Evolutionary conservation across 2,888 invertebrate genomes (phyloP), one percentile per base, ranked within the genome.

Genomic region (Dolichopus griseipennis): DNA sequence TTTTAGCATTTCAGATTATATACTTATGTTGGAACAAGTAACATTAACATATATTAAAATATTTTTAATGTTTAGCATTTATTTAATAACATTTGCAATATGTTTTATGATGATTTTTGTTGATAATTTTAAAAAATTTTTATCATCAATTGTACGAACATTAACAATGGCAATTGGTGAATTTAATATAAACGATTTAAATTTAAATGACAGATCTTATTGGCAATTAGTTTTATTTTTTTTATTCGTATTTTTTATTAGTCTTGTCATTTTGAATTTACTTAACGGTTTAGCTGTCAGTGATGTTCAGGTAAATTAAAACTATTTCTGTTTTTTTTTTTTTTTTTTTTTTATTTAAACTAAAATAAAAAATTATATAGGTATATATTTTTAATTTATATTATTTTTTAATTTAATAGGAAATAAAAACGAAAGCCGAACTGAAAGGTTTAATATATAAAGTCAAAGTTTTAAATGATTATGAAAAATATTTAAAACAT

Each of bases 161-260:
- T 52, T 52, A 52, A 52, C 52, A 52, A 52, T 52, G 52, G 18
- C 52, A 52, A 52, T 52, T 15, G 52, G 52, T 52, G 52, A 52
- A 52, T 52, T 52, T 52, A n/a, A 52, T 52, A n/a, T 18, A 18
- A 15, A 1, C 1, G 52, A 52, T 18, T 52, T 52, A 52, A n/a
- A 52, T 18, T 12, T 52, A 18, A 1, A 3, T 12, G 18, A 15
- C 4, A 18, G 9, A 6, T 18, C 12, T 15, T 2, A 8, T 10
- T 37, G 4, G 3, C 52, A 52, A 52, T 2, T 52, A 12, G 4
- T 52, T 12, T 52, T 52, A 52, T 18, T 52, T 3, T 18, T 52
- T 52, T 18, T 15, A 3, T 52, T 52, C 18, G n/a, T n/a, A 52
- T 52, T 52, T 52, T 52, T 52, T 12, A 52, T 52, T 12, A 15